Percentiles rank a stretch among this genome's conserved stretches.
phyloP scores from a whole-genome alignment of 2,888 invertebrate species.

The Eupeodes latifasciatus region DNA sequence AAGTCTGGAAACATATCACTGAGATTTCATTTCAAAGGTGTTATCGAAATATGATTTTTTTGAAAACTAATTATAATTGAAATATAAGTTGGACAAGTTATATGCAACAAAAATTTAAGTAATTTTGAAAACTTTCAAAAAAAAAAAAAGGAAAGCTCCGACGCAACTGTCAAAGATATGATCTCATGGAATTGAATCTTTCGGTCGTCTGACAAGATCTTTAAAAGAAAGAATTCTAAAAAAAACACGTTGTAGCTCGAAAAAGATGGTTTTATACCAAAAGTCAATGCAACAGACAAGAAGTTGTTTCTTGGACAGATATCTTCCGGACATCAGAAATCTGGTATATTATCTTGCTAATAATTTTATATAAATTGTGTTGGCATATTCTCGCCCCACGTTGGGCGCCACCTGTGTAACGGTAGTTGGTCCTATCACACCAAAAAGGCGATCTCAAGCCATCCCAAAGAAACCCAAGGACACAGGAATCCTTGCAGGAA shows the following conservation, averaged over 20 bases:
- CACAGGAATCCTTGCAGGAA: no score
- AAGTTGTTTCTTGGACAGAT: not conserved
- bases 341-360: not conserved
- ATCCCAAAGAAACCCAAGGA: no score
- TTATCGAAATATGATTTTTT: not conserved
- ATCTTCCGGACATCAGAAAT: not conserved
- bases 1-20: no score
- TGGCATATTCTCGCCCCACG: no score
- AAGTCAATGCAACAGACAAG: no score
- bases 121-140: no score
- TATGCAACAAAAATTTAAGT: no score
- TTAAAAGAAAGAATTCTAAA: not conserved
- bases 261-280: not conserved
- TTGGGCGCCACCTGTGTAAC: no score
- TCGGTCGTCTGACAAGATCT: slow-evolving; percentile 14
- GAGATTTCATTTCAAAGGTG: not conserved
- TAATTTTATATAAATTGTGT: not conserved
- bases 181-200: not conserved
- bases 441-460: no score
- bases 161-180: not conserved
- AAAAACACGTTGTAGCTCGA: not conserved
- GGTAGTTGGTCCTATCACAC: no score
- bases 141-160: not conserved
- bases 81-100: not conserved
- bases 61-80: not conserved